Evolutionary conservation across 1,140 invertebrate species (phyloP), one percentile per base, ranked within the genome.

Genomic region (Drosophila sucinea): DNA sequence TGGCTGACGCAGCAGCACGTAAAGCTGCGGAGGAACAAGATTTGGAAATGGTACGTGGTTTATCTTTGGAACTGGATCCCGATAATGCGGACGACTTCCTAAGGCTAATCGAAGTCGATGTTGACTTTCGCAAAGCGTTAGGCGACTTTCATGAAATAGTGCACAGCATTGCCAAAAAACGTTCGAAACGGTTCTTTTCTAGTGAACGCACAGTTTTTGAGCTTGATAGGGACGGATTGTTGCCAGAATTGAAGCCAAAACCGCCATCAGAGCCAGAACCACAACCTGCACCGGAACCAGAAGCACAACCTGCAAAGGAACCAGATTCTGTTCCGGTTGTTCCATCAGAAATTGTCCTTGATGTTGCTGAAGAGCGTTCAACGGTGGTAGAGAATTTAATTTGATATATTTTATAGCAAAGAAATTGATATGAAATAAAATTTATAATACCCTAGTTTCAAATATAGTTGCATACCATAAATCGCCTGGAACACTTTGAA

Each of bases 1-100:
- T 83, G 56, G 75, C 60, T 17, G 68, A 70, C 30, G 32, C 17
- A 35, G 56, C 56, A 23, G n/a, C 35, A 3, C 32, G 17, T 4
- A 23, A 23, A 25, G 56, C 17, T 10, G 80, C 85, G 62, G 60
- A 67, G 47, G 56, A 57, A 23, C 30, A 23, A 4, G 8, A 51
- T 7, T 30, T 23, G 10, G 41, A 64, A 4, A 23, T 4, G 3
- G 1, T 2, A 1, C 60, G 23, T 2, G 3, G 1, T 6, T 55
- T 55, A 11, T 40, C 33, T 35, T 4, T 70, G 1, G 55, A 74
- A 8, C 44, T 83, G 0, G 82, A 90, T 76, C 70, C 74, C n/a
- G 73, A 81, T 29, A 77, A 81, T 71, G 74, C 77, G 1, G 77
- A 90, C 0, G 7, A 33, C 1, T 68, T 76, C 5, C 30, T 76